Percentiles rank a stretch among this genome's conserved stretches.
phyloP scores from a whole-genome alignment of 2,888 invertebrate genomes.

The Thereva unica region DNA sequence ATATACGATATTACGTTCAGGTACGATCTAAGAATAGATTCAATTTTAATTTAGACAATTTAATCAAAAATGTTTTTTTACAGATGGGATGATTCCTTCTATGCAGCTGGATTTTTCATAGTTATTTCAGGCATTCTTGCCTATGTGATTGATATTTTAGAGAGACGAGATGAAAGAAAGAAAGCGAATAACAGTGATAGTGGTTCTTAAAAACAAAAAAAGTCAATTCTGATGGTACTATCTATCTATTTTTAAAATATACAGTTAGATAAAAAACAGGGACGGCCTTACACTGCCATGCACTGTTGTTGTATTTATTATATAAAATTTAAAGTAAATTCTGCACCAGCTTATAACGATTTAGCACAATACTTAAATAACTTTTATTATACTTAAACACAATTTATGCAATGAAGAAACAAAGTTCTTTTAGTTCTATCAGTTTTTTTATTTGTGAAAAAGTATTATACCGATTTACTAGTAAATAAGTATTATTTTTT shows the following conservation, averaged over 20 bases:
- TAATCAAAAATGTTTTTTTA: slow-evolving; percentile 36
- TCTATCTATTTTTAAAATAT: slow-evolving; percentile 13
- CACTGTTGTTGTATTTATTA: slow-evolving; percentile 12
- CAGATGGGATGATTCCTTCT: slow-evolving; percentile 78
- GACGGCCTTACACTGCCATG: neutral
- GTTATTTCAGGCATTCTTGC: slow-evolving; percentile 69
- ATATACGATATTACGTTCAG: slow-evolving; percentile 53
- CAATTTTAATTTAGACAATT: slow-evolving; percentile 5
- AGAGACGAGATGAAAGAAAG: slow-evolving; percentile 42
- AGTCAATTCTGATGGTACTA: slow-evolving; percentile 9
- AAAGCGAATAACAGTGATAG: slow-evolving; percentile 53
- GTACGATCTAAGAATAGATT: slow-evolving; percentile 43
- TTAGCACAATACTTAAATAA: slow-evolving; percentile 15
- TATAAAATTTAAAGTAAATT: neutral
- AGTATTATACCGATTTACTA: too few relatives aligned
- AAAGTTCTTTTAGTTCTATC: too few relatives aligned
- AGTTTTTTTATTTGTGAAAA: too few relatives aligned
- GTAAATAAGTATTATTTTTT: too few relatives aligned
- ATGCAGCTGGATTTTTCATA: slow-evolving; percentile 80
- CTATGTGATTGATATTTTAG: slow-evolving; percentile 55
- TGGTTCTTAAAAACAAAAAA: slow-evolving; percentile 47
- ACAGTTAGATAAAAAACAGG: neutral
- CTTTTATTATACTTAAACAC: neutral
- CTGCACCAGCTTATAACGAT: slow-evolving; percentile 16
- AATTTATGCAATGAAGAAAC: too few relatives aligned